Conservation (phyloP, 2,888 invertebrate genomes). For the Ceriagrion tenellum region DNA sequence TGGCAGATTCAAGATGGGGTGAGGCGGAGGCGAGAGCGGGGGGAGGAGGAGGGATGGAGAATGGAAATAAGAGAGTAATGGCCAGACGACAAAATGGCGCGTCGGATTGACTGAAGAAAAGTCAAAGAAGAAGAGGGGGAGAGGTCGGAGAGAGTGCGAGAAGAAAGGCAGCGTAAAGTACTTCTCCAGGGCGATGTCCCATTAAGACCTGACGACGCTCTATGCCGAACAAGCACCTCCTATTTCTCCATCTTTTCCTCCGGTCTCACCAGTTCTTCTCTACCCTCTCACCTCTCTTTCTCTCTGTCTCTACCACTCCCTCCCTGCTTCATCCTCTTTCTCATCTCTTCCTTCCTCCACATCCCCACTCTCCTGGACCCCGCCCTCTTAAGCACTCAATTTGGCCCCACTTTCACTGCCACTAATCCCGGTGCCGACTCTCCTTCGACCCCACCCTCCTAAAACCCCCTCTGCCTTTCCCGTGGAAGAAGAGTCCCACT, state of each 20-base stretch:
- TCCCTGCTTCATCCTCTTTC: background rate
- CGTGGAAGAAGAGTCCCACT: background rate
- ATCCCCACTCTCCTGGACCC: background rate
- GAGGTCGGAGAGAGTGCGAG: background rate
- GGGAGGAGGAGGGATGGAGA: background rate
- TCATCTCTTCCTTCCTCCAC: background rate
- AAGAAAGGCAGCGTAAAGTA: background rate
- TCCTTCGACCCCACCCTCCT: background rate
- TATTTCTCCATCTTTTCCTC: background rate
- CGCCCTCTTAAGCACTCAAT: slow-evolving; percentile 32
- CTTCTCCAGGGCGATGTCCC: slow-evolving; percentile 28
- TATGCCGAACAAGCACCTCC: background rate
- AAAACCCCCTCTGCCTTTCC: background rate
- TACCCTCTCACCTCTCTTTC: background rate
- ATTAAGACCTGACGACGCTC: background rate
- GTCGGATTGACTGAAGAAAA: slow-evolving; percentile 4
- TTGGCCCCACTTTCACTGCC: slow-evolving; percentile 31
- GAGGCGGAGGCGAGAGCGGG: background rate
- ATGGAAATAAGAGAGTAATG: slow-evolving; percentile 26
- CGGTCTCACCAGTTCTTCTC: background rate
- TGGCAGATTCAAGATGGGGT: background rate
- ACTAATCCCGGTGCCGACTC: slow-evolving; percentile 10
- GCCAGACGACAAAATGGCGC: slow-evolving; percentile 41
- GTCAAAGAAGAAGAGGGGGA: background rate
- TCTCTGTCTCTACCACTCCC: too few relatives aligned